phyloP scores from a whole-genome alignment of 2,797 vertebrate genomes.

The Epinephelus coioides region DNA sequence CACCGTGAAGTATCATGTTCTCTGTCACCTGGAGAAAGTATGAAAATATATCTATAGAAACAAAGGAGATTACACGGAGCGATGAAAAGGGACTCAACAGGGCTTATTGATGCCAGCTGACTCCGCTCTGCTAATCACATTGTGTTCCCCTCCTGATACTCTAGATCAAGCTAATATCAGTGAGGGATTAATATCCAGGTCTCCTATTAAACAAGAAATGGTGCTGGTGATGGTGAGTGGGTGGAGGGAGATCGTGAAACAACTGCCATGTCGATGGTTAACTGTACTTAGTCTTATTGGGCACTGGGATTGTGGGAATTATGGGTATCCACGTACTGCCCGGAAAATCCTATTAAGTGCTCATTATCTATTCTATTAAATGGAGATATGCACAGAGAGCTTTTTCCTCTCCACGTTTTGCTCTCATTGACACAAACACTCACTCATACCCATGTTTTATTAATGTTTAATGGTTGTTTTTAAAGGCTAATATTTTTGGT shows the following conservation, averaged over 20 bases:
- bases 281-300: constrained; percentile 66
- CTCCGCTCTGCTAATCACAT: constrained; percentile 55
- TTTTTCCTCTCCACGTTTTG: constrained; percentile 16
- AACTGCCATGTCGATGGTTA: constrained; percentile 60
- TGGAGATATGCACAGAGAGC: constrained; percentile 51
- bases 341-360: constrained; percentile 60
- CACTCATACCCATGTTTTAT: constrained; percentile 16
- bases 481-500: not conserved
- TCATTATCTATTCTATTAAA: constrained; percentile 65
- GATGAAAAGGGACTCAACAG: not conserved
- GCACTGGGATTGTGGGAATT: constrained; percentile 55
- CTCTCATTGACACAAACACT: constrained; percentile 6
- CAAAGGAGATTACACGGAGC: constrained; percentile 15
- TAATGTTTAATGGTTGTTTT: not conserved
- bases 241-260: constrained; percentile 49
- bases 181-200: constrained; percentile 67
- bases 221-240: constrained; percentile 38
- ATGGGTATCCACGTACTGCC: constrained; percentile 53
- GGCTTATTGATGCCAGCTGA: constrained; percentile 12
- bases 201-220: constrained; percentile 58
- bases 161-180: constrained; percentile 65
- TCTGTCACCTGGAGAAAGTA: constrained; percentile 7
- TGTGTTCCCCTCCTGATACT: constrained; percentile 47
- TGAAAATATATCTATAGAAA: not conserved
- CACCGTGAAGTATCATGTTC: not conserved